Evolutionary conservation across 1,140 invertebrate species (phyloP), one percentile per base, ranked within the genome.

Genomic region (Asbolus verrucosus): DNA sequence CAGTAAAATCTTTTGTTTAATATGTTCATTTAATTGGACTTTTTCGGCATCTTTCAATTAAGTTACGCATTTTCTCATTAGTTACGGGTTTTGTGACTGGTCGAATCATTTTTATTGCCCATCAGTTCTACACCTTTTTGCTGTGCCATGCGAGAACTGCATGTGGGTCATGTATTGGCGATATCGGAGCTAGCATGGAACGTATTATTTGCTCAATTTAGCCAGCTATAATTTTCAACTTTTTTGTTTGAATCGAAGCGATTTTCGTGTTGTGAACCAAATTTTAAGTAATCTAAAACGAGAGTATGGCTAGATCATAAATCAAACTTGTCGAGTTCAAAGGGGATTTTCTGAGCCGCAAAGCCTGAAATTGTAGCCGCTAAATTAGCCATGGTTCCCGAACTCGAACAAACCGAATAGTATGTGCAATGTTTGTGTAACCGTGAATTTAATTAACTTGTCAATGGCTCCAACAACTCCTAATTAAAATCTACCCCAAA

Each of bases 321-420:
- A 71, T 73, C 73, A 73, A 70, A 75, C 61, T 16, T 63, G 63
- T 65, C 69, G 65, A 24, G 46, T 65, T 73, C 70, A 74, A 74
- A 74, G 72, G 61, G 62, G 54, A 72, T 72, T 74, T 74, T 74
- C 70, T 74, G 21, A 71, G 31, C 50, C 69, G 65, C 66, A 69
- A 71, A 69, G 73, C 73, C 60, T 74, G 71, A 74, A 74, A 74
- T 74, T 72, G 73, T 74, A 46, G 70, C 43, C 67, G 33, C 67
- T 68, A 74, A 74, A 74, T 74, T 74, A 74, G 30, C 50, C 73
- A 74, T 70, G 73, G 73, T 74, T 74, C 70, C 73, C 33, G 69
- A 36, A 16, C 24, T 46, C 2, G 63, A 69, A 69, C 70, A 67
- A 69, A 69, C 39, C n/a, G 54, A 62, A 11, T 43, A 68, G 27